phyloP scores from a whole-genome alignment of 2,888 invertebrate species.

The Phoronis australis region DNA sequence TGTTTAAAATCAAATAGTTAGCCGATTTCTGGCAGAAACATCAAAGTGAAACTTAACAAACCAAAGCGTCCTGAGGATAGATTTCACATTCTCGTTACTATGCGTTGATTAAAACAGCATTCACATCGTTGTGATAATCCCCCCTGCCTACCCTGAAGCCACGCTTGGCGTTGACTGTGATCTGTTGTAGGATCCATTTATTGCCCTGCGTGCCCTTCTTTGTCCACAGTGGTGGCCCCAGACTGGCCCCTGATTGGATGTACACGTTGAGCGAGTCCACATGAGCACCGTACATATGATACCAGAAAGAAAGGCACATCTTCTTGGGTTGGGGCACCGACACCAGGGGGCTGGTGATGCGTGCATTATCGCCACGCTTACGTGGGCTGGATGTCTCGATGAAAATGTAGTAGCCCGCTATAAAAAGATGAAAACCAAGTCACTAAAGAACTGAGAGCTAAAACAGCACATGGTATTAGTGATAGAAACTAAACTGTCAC shows the following conservation, averaged over 20 bases:
- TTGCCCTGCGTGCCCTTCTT: conserved; percentile 27
- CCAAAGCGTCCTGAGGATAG: too few species aligned
- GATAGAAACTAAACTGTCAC: too few species aligned
- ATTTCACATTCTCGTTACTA: too few species aligned
- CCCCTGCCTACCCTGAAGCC: conserved; percentile 24
- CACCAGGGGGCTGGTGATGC: conserved; percentile 18
- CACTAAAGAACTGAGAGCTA: too few species aligned
- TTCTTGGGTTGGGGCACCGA: too few species aligned
- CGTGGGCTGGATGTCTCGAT: conserved; percentile 60
- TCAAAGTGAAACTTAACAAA: too few species aligned
- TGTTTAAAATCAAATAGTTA: too few species aligned
- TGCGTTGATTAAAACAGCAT: too few species aligned
- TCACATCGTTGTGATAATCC: too few species aligned
- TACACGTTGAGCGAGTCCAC: conserved; percentile 29
- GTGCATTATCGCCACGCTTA: conserved; percentile 52
- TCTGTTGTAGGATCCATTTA: conserved; percentile 26
- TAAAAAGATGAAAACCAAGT: too few species aligned
- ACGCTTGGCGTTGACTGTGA: conserved; percentile 20
- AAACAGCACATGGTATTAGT: too few species aligned
- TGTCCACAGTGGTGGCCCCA: conserved; percentile 25
- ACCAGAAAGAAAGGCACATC: conserved; percentile 38
- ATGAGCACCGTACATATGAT: conserved; percentile 40
- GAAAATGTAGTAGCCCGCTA: conserved; percentile 55
- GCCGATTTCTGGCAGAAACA: too few species aligned
- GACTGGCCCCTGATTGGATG: conserved; percentile 2